These are phyloP conservation scores for Unio pictorum DNA, from an alignment of 2,888 invertebrate genomes.

Conservation along the genomic window DNA sequence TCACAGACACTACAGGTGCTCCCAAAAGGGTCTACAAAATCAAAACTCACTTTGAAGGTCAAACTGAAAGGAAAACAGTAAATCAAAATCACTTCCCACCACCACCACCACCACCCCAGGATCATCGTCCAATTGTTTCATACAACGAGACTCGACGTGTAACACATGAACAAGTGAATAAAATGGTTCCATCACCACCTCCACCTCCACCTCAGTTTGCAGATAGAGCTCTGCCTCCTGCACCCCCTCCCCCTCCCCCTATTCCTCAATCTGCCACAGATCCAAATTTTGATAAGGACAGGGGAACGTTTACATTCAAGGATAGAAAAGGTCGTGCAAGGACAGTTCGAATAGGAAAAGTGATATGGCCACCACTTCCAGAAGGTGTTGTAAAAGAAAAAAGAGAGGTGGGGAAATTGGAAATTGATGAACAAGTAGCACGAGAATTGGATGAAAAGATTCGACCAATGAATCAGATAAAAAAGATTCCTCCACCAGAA, in stretches of 20 bases:
- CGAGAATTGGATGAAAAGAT: slow-evolving; percentile 49
- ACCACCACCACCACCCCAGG: slow-evolving; percentile 56
- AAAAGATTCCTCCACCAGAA: slow-evolving; percentile 42
- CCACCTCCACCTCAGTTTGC: slow-evolving; percentile 40
- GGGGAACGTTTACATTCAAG: slow-evolving; percentile 72
- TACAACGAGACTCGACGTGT: slow-evolving; percentile 16
- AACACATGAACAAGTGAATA: slow-evolving; percentile 22
- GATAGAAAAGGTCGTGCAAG: slow-evolving; percentile 89
- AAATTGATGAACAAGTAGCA: slow-evolving; percentile 64
- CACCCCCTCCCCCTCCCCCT: slow-evolving; percentile 49
- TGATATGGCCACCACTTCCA: slow-evolving; percentile 89
- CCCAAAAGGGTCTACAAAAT: slow-evolving; percentile 45
- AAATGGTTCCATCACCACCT: slow-evolving; percentile 38
- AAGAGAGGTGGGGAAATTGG: slow-evolving; percentile 61
- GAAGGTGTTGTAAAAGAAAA: slow-evolving; percentile 76
- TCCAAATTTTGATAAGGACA: slow-evolving; percentile 42
- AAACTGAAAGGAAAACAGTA: slow-evolving; percentile 37
- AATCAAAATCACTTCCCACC: slow-evolving; percentile 21
- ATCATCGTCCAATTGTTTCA: slow-evolving; percentile 37
- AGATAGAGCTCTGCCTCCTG: slow-evolving; percentile 24
- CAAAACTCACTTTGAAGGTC: slow-evolving; percentile 41
- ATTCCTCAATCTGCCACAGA: slow-evolving; percentile 82
- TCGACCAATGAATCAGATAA: slow-evolving; percentile 40
- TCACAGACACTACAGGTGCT: slow-evolving; percentile 12
- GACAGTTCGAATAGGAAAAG: slow-evolving; percentile 86